Evolutionary conservation across 2,113 vertebrate genomes (phyloP), one percentile per base, ranked within the genome.

Genomic region (Atherinomorus stipes): DNA sequence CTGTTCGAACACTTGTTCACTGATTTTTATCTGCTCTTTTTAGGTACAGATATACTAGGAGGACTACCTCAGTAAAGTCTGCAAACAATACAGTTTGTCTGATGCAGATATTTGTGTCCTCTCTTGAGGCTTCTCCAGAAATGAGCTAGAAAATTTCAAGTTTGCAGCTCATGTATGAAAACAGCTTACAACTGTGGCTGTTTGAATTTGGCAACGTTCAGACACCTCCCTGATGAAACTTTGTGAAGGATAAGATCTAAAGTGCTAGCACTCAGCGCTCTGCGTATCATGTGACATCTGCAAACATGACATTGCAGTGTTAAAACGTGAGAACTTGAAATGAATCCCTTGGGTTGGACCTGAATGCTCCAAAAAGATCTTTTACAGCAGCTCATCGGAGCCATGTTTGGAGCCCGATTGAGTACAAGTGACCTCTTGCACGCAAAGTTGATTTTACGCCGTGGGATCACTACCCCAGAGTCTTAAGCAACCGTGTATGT

Each of bases 391-490:
- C 38, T 50, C 18, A 22, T 64, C 67, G 71, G 44, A 64, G 67
- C 75, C 65, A 74, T 69, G 68, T 83, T 83, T 75, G 51, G 47
- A 66, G 23, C 38, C 34, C 60, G 70, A 70, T 47, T 81, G 49
- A 77, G 45, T 34, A 23, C 49, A 71, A 80, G 64, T 77, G 76
- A 73, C 71, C 74, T 8, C 59, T 62, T 53, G 40, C 83, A 74
- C 65, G 78, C 76, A 69, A 84, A 81, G 34, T 12, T 71, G 76
- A 74, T 81, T 89, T 85, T 68, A 68, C 80, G 72, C 74, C 16
- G 16, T 74, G 54, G 64, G 75, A 82, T 82, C 83, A 74, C 25
- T 7, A 22, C 68, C 66, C 49, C 4, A 0, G 58, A 65, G 84
- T 61, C 42, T 58, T 78, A 73, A 82, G 64, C 77, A 78, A 44